A percentile compares a stretch with the other conserved stretches of the same genome.
Evolutionary conservation across 2,888 invertebrate species (phyloP).

Genomic region (Pyrochroa serraticornis): DNA sequence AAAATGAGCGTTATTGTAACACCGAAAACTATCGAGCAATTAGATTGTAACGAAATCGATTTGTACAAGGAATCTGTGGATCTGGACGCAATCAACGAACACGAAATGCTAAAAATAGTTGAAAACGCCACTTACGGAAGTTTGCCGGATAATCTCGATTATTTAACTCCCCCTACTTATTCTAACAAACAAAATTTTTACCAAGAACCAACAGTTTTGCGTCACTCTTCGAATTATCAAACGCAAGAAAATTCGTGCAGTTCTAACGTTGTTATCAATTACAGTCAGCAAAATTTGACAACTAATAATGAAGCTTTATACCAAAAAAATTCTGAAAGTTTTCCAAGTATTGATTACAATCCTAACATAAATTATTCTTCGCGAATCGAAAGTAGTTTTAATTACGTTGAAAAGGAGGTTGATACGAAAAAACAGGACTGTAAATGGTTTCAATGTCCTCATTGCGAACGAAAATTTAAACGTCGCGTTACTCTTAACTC

Average conservation of each 20-base stretch:
- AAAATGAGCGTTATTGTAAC: constrained; percentile 40
- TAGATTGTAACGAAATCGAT: constrained; percentile 24
- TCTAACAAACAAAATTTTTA: constrained; percentile 18
- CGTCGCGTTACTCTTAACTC: constrained; percentile 51
- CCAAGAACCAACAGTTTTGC: constrained; percentile 18
- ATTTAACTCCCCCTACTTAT: constrained; percentile 22
- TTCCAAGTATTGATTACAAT: constrained; percentile 9
- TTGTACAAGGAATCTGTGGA: constrained; percentile 26
- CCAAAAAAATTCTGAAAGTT: constrained; percentile 3
- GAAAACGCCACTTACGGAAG: constrained; percentile 26
- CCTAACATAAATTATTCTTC: constrained; percentile 18
- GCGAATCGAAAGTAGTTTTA: not conserved
- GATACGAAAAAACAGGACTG: constrained; percentile 5
- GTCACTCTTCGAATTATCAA: constrained; percentile 25
- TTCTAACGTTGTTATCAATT: constrained; percentile 17
- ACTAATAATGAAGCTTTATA: not conserved
- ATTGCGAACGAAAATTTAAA: constrained; percentile 52
- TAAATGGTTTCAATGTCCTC: constrained; percentile 47
- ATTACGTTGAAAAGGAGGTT: not conserved
- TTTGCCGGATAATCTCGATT: constrained; percentile 23
- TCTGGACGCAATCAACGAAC: constrained; percentile 25
- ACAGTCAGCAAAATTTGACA: constrained; percentile 17
- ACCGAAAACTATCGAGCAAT: constrained; percentile 29
- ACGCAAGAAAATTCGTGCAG: constrained; percentile 17
- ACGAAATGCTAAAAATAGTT: constrained; percentile 31